These are phyloP conservation scores for Acleris sparsana DNA, from an alignment of 2,888 invertebrate species.

Conservation along the genomic window DNA sequence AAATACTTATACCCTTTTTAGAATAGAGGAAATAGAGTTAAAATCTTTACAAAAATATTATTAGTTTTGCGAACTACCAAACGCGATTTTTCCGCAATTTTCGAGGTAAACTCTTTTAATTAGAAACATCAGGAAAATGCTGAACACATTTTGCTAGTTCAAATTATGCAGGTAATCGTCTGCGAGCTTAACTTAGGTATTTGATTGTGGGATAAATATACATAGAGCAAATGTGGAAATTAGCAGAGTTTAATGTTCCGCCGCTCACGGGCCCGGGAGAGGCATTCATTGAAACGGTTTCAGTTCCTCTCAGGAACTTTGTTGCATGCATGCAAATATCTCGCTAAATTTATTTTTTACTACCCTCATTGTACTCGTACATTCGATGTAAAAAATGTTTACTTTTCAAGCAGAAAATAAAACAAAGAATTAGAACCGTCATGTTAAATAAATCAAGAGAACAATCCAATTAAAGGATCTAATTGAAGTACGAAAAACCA, in stretches of 20 bases:
- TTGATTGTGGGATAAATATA: conserved; percentile 37
- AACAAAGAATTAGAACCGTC: no score
- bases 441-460: no score
- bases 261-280: conserved; percentile 28
- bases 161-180: neutral
- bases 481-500: no score
- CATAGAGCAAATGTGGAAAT: conserved; percentile 45
- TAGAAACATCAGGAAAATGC: neutral
- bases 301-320: conserved; percentile 42
- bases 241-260: conserved; percentile 46
- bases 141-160: neutral
- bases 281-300: conserved; percentile 46
- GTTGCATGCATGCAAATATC: conserved; percentile 49
- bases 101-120: no score
- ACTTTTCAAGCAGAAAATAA: neutral
- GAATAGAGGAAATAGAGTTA: no score
- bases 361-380: conserved; percentile 22
- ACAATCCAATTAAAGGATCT: no score
- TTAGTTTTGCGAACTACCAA: no score
- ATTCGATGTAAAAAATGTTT: conserved; percentile 6
- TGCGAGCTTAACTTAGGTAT: conserved; percentile 34
- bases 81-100: no score
- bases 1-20: no score
- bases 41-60: no score
- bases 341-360: conserved; percentile 40